A percentile compares a stretch with the other conserved stretches of the same genome.
These are phyloP conservation scores for Drosophila yakuba DNA, from an alignment of 1,140 invertebrate genomes.

Conservation along the genomic window DNA sequence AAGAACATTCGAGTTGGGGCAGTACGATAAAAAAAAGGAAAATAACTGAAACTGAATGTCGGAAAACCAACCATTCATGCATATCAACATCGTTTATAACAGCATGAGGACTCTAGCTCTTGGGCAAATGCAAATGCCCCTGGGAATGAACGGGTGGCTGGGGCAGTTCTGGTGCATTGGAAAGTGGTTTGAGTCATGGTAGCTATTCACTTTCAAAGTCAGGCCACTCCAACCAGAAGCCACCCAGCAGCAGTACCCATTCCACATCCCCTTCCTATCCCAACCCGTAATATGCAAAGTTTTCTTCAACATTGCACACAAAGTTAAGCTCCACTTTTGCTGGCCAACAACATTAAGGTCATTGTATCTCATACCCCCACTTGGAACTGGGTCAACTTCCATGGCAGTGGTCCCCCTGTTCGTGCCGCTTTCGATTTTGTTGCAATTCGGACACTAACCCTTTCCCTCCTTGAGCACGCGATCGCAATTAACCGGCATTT, in stretches of 20 bases:
- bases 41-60: constrained; percentile 6
- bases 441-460: constrained; percentile 50
- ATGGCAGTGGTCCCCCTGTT: constrained; percentile 7
- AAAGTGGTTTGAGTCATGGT: constrained; percentile 15
- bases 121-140: constrained; percentile 47
- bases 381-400: constrained; percentile 44
- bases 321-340: constrained; percentile 44
- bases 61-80: constrained; percentile 35
- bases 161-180: constrained; percentile 18
- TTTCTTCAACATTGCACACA: constrained; percentile 51
- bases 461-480: constrained; percentile 35
- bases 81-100: constrained; percentile 29
- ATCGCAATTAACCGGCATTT: constrained; percentile 50
- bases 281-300: constrained; percentile 46
- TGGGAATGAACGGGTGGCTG: constrained; percentile 6
- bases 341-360: constrained; percentile 45
- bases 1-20: constrained; percentile 27
- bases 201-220: constrained; percentile 44
- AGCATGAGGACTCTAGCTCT: constrained; percentile 15
- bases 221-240: constrained; percentile 11
- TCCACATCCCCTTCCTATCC: background rate
- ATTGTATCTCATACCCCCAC: constrained; percentile 12
- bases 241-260: background rate
- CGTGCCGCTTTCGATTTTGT: constrained; percentile 50
- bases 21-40: background rate